Evolutionary conservation across 2,797 vertebrate genomes (phyloP), one percentile per base, ranked within the genome.

Genomic region (Simalia tracyae): DNA sequence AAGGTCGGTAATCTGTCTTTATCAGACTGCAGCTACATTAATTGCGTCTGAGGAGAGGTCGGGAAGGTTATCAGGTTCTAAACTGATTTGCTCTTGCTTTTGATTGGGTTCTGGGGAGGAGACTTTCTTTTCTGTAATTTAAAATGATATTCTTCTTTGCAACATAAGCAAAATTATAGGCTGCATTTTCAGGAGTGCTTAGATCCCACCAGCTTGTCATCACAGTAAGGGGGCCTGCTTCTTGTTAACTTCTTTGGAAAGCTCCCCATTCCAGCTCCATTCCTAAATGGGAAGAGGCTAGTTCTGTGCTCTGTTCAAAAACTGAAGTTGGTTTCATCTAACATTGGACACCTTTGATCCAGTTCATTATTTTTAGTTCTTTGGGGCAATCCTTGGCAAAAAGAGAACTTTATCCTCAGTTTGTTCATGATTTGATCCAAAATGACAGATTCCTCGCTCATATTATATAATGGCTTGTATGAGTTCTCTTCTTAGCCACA

Each of bases 1-100:
- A 92, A 95, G 76, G 63, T 12, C 4, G 8, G 90, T 93, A 90
- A 96, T 96, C 95, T 96, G 76, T 96, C 93, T 96, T 95, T 94
- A 95, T 96, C 91, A 96, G 87, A 87, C 50, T 90, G 85, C 31
- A 87, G 72, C 92, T 95, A 87, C 87, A 94, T 85, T 90, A 90
- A 90, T 86, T 93, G 59, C 87, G 54, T 92, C 95, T 94, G 60
- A 94, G 84, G 64, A 26, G 31, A 59, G 90, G 22, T 88, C 85
- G 89, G 1, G 12, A 1, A 95, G 66, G 84, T 56, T 94, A 19
- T 63, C 93, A 50, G 1, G 2, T 12, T 92, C 19, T 94, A 95
- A 94, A 93, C 0, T 0, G 63, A 94, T 95, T 94, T 95, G 5
- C 9, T 93, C 5, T 57, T 96, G 5, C 92, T 92, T 91, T 86